Evolutionary conservation across 2,888 invertebrate species (phyloP).

Genomic region (Tyria jacobaeae): DNA sequence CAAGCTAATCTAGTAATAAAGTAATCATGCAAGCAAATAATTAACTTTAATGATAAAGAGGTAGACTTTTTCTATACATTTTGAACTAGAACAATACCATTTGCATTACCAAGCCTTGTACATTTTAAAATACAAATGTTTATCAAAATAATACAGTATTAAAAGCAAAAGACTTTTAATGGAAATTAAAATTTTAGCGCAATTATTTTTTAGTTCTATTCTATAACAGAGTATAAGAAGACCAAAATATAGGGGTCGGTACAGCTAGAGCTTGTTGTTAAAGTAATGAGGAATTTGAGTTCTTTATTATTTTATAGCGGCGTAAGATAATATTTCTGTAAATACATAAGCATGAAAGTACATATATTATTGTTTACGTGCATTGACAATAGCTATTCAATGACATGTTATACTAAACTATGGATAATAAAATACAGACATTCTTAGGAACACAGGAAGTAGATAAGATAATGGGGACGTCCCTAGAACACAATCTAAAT

Average conservation of each 20-base stretch:
- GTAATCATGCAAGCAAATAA: not conserved
- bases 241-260: too few relatives aligned
- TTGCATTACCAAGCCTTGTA: not conserved
- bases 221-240: too few relatives aligned
- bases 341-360: too few relatives aligned
- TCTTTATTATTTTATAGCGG: too few relatives aligned
- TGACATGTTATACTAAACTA: constrained; percentile 6
- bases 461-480: constrained; percentile 16
- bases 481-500: constrained; percentile 7
- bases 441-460: constrained; percentile 5
- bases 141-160: not conserved
- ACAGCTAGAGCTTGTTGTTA: too few relatives aligned
- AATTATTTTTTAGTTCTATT: too few relatives aligned
- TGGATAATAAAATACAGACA: constrained; percentile 5
- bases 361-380: not conserved
- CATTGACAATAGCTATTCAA: constrained; percentile 5
- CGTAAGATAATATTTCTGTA: not conserved
- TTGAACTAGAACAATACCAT: not conserved
- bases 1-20: constrained; percentile 14
- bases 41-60: not conserved
- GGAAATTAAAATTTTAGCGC: too few relatives aligned
- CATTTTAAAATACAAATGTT: not conserved
- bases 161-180: not conserved
- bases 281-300: too few relatives aligned
- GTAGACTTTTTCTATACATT: not conserved